phyloP scores from a whole-genome alignment of 2,113 vertebrate species.

The Solea senegalensis region DNA sequence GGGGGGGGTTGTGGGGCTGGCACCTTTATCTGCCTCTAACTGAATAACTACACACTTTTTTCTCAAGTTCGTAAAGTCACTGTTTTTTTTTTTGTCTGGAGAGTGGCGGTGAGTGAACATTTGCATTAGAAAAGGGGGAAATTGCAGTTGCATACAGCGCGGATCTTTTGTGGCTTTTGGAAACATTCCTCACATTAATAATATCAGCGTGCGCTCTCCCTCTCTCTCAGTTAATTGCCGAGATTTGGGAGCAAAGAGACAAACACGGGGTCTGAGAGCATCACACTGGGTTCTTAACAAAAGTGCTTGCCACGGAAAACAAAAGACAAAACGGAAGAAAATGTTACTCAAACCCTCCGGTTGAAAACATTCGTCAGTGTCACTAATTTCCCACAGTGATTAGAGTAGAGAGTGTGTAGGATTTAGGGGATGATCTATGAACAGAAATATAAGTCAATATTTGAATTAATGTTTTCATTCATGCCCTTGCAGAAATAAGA shows the following conservation, averaged over 20 bases:
- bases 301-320: neutral
- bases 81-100: too few species aligned
- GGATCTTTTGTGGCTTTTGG: neutral
- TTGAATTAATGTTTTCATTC: neutral
- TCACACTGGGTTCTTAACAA: neutral
- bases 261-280: neutral
- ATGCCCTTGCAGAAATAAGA: neutral
- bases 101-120: neutral
- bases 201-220: neutral
- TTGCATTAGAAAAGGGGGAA: neutral
- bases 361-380: neutral
- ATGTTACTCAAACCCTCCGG: neutral
- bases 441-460: too few species aligned
- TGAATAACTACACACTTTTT: conserved; percentile 1
- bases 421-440: neutral
- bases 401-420: too few species aligned
- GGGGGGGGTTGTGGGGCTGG: neutral
- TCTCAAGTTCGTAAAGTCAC: neutral
- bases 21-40: neutral
- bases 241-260: neutral
- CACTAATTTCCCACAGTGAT: neutral
- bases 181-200: neutral
- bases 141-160: neutral
- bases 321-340: neutral
- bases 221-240: neutral